Evolutionary conservation across 2,797 vertebrate species (phyloP).

Genomic region (Lindbergichthys nudifrons): DNA sequence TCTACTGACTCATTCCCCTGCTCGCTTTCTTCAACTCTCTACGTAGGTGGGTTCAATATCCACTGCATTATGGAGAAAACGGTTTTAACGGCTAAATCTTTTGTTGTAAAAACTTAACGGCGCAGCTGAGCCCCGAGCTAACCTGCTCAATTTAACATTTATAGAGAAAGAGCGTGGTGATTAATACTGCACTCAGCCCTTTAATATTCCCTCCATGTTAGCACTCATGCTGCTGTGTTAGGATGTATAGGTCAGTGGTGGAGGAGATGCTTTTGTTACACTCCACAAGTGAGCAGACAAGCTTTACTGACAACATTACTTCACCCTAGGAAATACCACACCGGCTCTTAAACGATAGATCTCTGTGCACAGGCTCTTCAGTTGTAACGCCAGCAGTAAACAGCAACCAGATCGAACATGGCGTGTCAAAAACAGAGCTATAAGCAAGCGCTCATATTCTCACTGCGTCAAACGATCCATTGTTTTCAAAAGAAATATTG

Average conservation of each 20-base stretch:
- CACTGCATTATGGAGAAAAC: conserved; percentile 37
- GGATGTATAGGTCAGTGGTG: conserved; percentile 41
- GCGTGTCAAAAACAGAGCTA: conserved; percentile 28
- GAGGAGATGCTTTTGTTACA: conserved; percentile 25
- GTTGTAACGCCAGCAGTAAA: conserved; percentile 30
- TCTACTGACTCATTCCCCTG: conserved; percentile 16
- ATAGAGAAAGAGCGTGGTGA: conserved; percentile 37
- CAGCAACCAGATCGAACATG: conserved; percentile 34
- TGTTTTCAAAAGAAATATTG: background rate
- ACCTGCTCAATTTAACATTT: conserved; percentile 48
- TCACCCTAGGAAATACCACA: conserved; percentile 25
- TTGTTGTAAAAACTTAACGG: conserved; percentile 36
- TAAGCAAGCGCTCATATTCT: conserved; percentile 9
- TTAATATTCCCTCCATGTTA: conserved; percentile 40
- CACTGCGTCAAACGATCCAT: background rate
- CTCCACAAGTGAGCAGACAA: conserved; percentile 31
- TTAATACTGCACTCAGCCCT: conserved; percentile 38
- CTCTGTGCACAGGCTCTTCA: conserved; percentile 8
- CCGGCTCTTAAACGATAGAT: conserved; percentile 35
- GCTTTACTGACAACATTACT: conserved; percentile 22
- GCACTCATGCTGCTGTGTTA: conserved; percentile 27
- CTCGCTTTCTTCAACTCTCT: conserved; percentile 1
- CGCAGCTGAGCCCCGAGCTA: conserved; percentile 24
- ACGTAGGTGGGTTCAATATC: conserved; percentile 17
- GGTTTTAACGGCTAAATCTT: conserved; percentile 37